A percentile compares a stretch with the other conserved stretches of the same genome.
Conservation (phyloP, 2,888 invertebrate genomes). For the Drosophila bunnanda region DNA sequence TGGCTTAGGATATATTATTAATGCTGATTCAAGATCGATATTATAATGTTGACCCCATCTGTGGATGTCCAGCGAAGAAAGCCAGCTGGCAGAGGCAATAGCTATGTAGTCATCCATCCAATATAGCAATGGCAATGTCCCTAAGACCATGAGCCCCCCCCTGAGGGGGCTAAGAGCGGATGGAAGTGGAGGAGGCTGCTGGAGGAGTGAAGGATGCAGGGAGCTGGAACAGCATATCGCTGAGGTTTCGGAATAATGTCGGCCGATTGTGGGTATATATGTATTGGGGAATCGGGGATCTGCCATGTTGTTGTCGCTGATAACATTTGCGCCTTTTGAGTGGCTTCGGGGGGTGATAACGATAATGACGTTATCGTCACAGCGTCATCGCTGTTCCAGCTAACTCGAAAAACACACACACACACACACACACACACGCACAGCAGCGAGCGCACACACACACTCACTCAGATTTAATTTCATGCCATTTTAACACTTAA, state of each 20-base stretch:
- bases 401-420: constrained; percentile 8
- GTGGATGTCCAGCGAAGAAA: neutral
- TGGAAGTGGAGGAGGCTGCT: too few species aligned
- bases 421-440: constrained; percentile 1
- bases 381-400: constrained; percentile 58
- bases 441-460: neutral
- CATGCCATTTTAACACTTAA: constrained; percentile 68
- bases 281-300: constrained; percentile 13
- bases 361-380: constrained; percentile 66
- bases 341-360: constrained; percentile 54
- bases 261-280: constrained; percentile 45
- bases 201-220: constrained; percentile 33
- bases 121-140: constrained; percentile 22
- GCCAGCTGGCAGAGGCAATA: constrained; percentile 13
- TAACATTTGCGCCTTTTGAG: constrained; percentile 73
- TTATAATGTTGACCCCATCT: neutral
- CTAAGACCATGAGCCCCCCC: constrained; percentile 11
- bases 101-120: neutral
- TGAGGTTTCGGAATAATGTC: constrained; percentile 51
- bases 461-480: constrained; percentile 56
- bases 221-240: constrained; percentile 17
- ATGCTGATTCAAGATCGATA: neutral
- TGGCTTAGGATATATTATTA: neutral
- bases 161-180: constrained; percentile 5
- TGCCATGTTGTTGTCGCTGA: constrained; percentile 51